These are phyloP conservation scores for Epicampocera succincta DNA, from an alignment of 2,888 invertebrate species.

Conservation along the genomic window DNA sequence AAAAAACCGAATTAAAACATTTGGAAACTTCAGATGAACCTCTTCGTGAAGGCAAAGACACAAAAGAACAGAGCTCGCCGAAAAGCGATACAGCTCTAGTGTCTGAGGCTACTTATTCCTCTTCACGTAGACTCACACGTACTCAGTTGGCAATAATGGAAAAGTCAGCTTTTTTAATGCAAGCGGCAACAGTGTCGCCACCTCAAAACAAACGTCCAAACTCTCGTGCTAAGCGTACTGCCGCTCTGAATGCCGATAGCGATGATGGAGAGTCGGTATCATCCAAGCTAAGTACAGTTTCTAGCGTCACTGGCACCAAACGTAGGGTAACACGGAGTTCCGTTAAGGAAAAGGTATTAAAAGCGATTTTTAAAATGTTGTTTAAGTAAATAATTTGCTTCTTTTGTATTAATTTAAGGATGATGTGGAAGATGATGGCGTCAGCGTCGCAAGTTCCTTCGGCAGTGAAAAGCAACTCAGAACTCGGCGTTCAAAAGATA, in stretches of 20 bases:
- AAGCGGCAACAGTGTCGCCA: constrained; percentile 41
- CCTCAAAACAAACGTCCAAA: constrained; percentile 59
- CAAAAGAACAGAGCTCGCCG: constrained; percentile 36
- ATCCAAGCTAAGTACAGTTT: constrained; percentile 71
- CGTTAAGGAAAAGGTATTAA: constrained; percentile 70
- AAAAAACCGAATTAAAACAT: constrained; percentile 57
- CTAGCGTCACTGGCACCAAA: constrained; percentile 65
- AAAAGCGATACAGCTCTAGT: constrained; percentile 56
- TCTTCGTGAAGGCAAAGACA: constrained; percentile 18
- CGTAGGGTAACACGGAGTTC: constrained; percentile 71
- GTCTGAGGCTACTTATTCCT: constrained; percentile 57
- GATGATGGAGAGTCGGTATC: constrained; percentile 75
- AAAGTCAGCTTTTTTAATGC: constrained; percentile 70
- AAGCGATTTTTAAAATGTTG: neutral
- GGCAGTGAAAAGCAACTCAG: constrained; percentile 67
- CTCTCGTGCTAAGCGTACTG: constrained; percentile 65
- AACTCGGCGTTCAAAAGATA: constrained; percentile 70
- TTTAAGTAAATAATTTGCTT: constrained; percentile 16
- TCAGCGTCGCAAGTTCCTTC: constrained; percentile 72
- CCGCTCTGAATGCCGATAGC: constrained; percentile 69
- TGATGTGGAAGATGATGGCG: constrained; percentile 70
- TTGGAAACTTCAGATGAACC: constrained; percentile 34
- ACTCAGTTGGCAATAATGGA: constrained; percentile 75
- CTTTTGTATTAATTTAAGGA: constrained; percentile 65
- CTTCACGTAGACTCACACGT: constrained; percentile 74